Evolutionary conservation across 2,797 vertebrate species (phyloP).

Genomic region (Lagocephalus sceleratus): DNA sequence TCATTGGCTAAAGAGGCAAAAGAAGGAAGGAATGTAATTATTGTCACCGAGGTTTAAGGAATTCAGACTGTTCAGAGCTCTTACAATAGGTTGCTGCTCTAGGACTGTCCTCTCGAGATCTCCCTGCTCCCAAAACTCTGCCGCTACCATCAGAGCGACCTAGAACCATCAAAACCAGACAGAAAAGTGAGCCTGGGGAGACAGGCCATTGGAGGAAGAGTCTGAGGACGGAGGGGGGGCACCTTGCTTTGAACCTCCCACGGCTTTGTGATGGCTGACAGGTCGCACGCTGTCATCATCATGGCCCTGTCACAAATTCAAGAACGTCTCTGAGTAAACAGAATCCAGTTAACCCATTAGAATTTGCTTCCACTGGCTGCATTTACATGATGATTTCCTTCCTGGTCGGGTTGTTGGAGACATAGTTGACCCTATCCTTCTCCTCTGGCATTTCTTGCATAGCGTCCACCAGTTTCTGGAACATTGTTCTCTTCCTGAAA

Average conservation of each 20-base stretch:
- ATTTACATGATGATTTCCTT: conserved; percentile 93
- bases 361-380: not conserved
- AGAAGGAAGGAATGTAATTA: not conserved
- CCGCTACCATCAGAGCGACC: conserved; percentile 91
- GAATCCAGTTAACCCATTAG: not conserved
- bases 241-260: conserved; percentile 96
- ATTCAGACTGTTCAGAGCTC: not conserved
- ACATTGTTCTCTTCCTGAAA: conserved; percentile 92
- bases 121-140: conserved; percentile 87
- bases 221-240: conserved; percentile 17
- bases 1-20: conserved; percentile 84
- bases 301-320: conserved; percentile 80
- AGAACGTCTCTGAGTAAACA: not conserved
- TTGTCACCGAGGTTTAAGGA: not conserved
- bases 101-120: conserved; percentile 89
- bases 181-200: not conserved
- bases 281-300: conserved; percentile 97
- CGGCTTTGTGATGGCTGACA: conserved; percentile 94
- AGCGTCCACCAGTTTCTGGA: conserved; percentile 89
- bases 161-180: conserved; percentile 46
- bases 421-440: conserved; percentile 79
- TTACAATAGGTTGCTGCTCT: conserved; percentile 90
- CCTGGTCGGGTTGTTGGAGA: conserved; percentile 86
- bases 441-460: conserved; percentile 83
- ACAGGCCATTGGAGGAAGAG: not conserved